Conservation (phyloP, 2,888 invertebrate species). For the Rotaria sp. region DNA sequence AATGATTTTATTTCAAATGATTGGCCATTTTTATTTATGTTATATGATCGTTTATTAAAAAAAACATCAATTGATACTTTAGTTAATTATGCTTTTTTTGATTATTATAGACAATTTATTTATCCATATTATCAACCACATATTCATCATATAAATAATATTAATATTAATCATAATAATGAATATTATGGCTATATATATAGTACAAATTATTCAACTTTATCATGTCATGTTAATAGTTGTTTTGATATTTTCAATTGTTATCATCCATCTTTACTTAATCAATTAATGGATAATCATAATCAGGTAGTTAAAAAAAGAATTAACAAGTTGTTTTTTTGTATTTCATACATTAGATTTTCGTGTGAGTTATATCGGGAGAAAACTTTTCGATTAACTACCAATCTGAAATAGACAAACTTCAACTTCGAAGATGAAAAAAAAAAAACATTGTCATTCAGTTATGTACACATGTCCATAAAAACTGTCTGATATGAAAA, state of each 20-base stretch:
- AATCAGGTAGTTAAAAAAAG: not conserved
- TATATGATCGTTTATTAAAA: not conserved
- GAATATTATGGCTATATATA: not conserved
- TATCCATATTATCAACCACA: slow-evolving; percentile 1
- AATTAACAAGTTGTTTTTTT: not conserved
- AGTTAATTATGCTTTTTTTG: not conserved
- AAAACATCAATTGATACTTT: not conserved
- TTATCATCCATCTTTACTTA: not conserved
- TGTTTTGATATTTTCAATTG: not conserved
- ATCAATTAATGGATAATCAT: not conserved
- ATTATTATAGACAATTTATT: not conserved
- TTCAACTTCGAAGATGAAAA: no score
- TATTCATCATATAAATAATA: not conserved
- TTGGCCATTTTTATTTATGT: not conserved
- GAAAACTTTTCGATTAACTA: no score
- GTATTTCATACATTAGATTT: no score
- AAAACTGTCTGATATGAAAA: no score
- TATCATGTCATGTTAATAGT: not conserved
- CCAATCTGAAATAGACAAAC: no score
- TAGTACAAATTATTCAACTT: not conserved
- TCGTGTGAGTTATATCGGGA: no score
- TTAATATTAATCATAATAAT: not conserved
- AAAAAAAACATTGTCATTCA: no score
- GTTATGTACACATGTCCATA: no score
- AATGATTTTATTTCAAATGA: not conserved